Evolutionary conservation across 2,797 vertebrate species (phyloP), one percentile per base, ranked within the genome.

Genomic region (Nothura maculosa): DNA sequence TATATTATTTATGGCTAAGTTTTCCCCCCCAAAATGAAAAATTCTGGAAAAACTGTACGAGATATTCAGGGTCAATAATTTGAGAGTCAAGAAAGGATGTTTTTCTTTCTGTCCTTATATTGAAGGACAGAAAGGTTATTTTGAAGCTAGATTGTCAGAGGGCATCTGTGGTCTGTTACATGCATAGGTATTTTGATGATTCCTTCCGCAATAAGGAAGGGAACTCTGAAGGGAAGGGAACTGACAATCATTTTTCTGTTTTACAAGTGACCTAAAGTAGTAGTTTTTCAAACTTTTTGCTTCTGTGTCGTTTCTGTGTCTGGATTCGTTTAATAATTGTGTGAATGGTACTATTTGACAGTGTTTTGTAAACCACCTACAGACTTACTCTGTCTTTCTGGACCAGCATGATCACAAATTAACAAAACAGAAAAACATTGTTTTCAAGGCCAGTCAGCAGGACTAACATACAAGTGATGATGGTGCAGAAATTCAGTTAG

Each of bases 1-100:
- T 55, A 28, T 30, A 32, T 85, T 96, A 93, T 91, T 96, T 95
- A 92, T 94, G 93, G 73, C 54, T 83, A 21, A 47, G 9, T 82
- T 89, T 81, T 87, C 57, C 81, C 72, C 12, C 80, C 77, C 82
- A 30, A 87, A 89, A 75, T 42, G 87, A 72, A 66, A 87, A 68
- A 25, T 54, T 73, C 87, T 74, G 54, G 72, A 72, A 83, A 55
- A n/a, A 90, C 10, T 86, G 52, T 32, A 38, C 45, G 74, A 88
- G 57, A 63, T 70, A 63, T 32, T 75, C 40, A 50, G 20, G 7
- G 45, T 27, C 0, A 8, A 30, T 86, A 79, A 79, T 89, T 92
- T 76, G 85, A 55, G 68, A 94, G 32, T 72, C 52, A 68, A 74
- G 45, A 87, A 87, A 74, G 74, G 80, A 83, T 30, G 62, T 84